These are phyloP conservation scores for Endotricha flammealis DNA, from an alignment of 2,888 invertebrate species.

Conservation along the genomic window DNA sequence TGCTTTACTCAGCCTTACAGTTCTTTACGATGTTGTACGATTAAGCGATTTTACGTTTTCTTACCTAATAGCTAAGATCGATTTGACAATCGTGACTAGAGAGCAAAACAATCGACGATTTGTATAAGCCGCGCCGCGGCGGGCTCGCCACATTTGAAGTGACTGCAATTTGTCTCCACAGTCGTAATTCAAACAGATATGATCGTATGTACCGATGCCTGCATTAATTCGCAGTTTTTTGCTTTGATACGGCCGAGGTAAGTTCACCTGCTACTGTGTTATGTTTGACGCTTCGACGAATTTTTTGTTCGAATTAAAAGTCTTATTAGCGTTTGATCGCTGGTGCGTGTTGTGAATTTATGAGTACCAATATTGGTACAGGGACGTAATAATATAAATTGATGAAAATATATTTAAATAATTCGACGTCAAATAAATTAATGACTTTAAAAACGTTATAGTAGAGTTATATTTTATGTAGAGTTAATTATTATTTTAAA, in stretches of 20 bases:
- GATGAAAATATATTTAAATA: no score
- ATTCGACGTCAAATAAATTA: no score
- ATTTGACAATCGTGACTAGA: conserved; percentile 29
- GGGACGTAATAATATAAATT: no score
- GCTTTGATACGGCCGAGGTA: conserved; percentile 52
- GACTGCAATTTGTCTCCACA: conserved; percentile 70
- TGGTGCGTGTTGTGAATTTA: conserved; percentile 47
- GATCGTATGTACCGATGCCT: conserved; percentile 64
- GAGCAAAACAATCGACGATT: conserved; percentile 56
- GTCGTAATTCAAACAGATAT: conserved; percentile 71
- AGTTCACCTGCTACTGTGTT: conserved; percentile 63
- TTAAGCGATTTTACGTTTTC: conserved; percentile 54
- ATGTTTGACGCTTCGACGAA: conserved; percentile 48
- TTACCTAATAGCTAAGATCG: conserved; percentile 42
- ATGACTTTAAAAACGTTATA: no score
- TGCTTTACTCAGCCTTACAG: conserved; percentile 59
- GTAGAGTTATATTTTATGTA: no score
- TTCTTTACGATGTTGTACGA: conserved; percentile 46
- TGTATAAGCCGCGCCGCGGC: conserved; percentile 52
- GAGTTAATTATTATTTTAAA: no score
- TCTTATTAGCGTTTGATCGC: conserved; percentile 54
- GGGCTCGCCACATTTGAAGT: conserved; percentile 63
- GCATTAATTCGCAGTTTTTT: conserved; percentile 65
- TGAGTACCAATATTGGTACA: conserved; percentile 5
- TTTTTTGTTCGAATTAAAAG: conserved; percentile 69